phyloP scores from a whole-genome alignment of 2,888 invertebrate species.

The Crepidodera aurea region DNA sequence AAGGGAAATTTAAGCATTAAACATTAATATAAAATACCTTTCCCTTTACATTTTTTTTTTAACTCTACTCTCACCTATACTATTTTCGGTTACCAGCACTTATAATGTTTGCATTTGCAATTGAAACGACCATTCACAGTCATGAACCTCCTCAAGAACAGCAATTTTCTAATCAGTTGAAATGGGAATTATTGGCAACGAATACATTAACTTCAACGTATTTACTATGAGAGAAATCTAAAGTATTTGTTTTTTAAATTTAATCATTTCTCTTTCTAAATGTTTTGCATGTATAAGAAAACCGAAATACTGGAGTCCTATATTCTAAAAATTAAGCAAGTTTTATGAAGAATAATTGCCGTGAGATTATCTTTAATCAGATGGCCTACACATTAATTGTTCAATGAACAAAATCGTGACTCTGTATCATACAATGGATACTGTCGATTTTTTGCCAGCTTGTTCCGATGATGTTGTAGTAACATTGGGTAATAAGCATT shows the following conservation, averaged over 20 bases:
- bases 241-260: too few relatives aligned
- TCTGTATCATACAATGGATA: constrained; percentile 22
- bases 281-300: too few relatives aligned
- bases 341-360: constrained; percentile 11
- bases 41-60: background rate
- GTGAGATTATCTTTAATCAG: constrained; percentile 21
- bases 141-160: constrained; percentile 38
- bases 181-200: constrained; percentile 38
- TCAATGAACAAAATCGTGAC: constrained; percentile 22
- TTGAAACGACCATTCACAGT: constrained; percentile 37
- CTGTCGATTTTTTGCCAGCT: constrained; percentile 15
- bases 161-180: constrained; percentile 40
- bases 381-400: constrained; percentile 27
- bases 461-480: constrained; percentile 15
- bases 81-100: constrained; percentile 4
- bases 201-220: constrained; percentile 26
- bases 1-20: too few relatives aligned
- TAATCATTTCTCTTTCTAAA: too few relatives aligned
- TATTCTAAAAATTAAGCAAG: background rate
- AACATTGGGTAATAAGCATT: constrained; percentile 24
- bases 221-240: too few relatives aligned
- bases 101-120: constrained; percentile 40
- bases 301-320: too few relatives aligned
- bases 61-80: background rate
- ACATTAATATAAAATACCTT: too few relatives aligned